phyloP scores from a whole-genome alignment of 1,140 invertebrate genomes.

The Drosophila bifasciata region DNA sequence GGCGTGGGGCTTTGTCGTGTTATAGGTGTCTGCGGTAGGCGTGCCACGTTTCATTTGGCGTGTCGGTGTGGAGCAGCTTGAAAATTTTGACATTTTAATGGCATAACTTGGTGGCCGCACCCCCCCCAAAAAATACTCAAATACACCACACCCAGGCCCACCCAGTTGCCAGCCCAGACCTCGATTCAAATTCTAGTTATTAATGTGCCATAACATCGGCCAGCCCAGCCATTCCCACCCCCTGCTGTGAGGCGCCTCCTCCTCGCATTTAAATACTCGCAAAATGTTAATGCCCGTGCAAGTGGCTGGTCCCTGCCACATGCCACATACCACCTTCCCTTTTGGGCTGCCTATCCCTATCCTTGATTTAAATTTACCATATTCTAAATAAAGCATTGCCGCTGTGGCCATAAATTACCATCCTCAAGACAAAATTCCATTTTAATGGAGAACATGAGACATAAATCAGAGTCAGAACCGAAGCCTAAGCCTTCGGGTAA shows the following conservation, averaged over 20 bases:
- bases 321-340: background rate
- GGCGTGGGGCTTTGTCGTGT: background rate
- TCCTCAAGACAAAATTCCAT: background rate
- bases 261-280: constrained; percentile 48
- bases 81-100: constrained; percentile 73
- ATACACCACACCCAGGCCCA: constrained; percentile 1
- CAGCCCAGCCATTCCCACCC: background rate
- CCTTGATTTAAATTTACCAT: constrained; percentile 33
- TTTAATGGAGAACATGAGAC: constrained; percentile 5
- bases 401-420: background rate
- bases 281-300: constrained; percentile 19
- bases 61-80: constrained; percentile 63
- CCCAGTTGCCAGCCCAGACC: no score
- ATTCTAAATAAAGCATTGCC: constrained; percentile 22
- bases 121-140: constrained; percentile 13
- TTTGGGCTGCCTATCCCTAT: background rate
- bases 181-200: constrained; percentile 45
- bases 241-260: constrained; percentile 22
- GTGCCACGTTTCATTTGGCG: constrained; percentile 68
- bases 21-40: constrained; percentile 43
- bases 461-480: constrained; percentile 4
- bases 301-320: constrained; percentile 1
- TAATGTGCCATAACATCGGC: constrained; percentile 67
- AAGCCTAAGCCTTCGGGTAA: background rate
- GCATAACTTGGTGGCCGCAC: constrained; percentile 45